Conservation (phyloP, 1,140 invertebrate species). For the Aphaenogaster floridana region DNA sequence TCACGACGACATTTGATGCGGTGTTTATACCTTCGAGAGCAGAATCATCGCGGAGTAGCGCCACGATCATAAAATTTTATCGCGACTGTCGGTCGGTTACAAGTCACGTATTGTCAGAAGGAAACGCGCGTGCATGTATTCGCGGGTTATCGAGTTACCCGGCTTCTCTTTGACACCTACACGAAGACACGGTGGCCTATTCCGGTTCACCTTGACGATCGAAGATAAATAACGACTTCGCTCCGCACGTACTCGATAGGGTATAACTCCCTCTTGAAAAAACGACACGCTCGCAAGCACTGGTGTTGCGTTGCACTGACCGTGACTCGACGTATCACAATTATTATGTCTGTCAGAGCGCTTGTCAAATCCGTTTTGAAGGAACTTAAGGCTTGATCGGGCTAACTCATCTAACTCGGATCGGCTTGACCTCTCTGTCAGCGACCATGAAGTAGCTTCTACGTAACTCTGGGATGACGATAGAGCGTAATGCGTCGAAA, state of each 20-base stretch:
- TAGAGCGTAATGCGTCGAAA: slow-evolving; percentile 40
- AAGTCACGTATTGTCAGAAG: slow-evolving; percentile 49
- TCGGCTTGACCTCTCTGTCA: neutral
- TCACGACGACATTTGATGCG: neutral
- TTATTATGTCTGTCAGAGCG: slow-evolving; percentile 15
- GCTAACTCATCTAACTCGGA: neutral
- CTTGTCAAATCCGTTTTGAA: neutral
- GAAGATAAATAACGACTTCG: slow-evolving; percentile 70
- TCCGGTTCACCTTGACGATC: slow-evolving; percentile 82
- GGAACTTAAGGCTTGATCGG: neutral
- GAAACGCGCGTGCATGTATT: slow-evolving; percentile 16
- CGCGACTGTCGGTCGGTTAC: slow-evolving; percentile 21
- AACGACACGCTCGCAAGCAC: slow-evolving; percentile 65
- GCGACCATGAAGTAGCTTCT: slow-evolving; percentile 2
- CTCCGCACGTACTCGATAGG: slow-evolving; percentile 68
- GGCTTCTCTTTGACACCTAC: slow-evolving; percentile 79
- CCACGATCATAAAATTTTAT: slow-evolving; percentile 52
- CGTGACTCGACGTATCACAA: slow-evolving; percentile 13
- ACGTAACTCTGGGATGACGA: slow-evolving; percentile 12
- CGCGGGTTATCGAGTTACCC: slow-evolving; percentile 67
- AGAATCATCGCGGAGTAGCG: slow-evolving; percentile 13
- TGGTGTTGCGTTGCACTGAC: slow-evolving; percentile 51
- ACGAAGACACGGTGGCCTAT: slow-evolving; percentile 70
- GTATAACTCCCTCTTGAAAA: slow-evolving; percentile 75
- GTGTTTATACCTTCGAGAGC: neutral